Evolutionary conservation across 2,888 invertebrate species (phyloP).

Genomic region (Phortica okadai): DNA sequence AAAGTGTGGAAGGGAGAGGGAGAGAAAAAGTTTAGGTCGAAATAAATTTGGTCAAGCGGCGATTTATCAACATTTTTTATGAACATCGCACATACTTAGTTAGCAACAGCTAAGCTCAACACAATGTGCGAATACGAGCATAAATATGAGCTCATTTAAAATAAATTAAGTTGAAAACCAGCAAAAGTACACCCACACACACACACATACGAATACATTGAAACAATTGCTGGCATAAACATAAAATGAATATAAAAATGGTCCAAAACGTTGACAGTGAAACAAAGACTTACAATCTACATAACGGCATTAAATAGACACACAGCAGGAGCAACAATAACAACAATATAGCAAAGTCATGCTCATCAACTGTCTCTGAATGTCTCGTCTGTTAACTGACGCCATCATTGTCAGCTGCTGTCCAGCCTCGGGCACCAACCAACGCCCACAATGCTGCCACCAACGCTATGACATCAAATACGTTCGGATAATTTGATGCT

Average conservation of each 20-base stretch:
- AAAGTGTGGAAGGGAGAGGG: too few relatives aligned
- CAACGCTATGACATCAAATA: not conserved
- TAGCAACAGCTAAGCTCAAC: not conserved
- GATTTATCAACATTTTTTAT: too few relatives aligned
- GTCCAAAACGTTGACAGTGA: not conserved
- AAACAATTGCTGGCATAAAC: slow-evolving; percentile 26
- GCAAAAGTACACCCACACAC: not conserved
- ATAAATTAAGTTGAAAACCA: slow-evolving; percentile 26
- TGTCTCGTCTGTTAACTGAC: slow-evolving; percentile 10
- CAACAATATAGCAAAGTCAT: not conserved
- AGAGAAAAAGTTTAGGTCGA: too few relatives aligned
- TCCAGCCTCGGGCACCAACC: too few relatives aligned
- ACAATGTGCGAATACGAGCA: not conserved
- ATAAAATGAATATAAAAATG: slow-evolving; percentile 21
- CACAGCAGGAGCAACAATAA: not conserved
- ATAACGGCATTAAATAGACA: slow-evolving; percentile 38
- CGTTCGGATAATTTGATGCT: not conserved
- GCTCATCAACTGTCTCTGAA: not conserved
- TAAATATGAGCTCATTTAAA: slow-evolving; percentile 10
- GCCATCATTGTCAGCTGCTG: not conserved
- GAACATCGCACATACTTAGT: slow-evolving; percentile 14
- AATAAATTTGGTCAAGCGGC: too few relatives aligned
- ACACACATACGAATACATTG: not conserved
- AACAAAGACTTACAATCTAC: slow-evolving; percentile 45
- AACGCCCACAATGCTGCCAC: too few relatives aligned